Conservation (phyloP, 2,888 invertebrate species). For the Cabera pusaria region DNA sequence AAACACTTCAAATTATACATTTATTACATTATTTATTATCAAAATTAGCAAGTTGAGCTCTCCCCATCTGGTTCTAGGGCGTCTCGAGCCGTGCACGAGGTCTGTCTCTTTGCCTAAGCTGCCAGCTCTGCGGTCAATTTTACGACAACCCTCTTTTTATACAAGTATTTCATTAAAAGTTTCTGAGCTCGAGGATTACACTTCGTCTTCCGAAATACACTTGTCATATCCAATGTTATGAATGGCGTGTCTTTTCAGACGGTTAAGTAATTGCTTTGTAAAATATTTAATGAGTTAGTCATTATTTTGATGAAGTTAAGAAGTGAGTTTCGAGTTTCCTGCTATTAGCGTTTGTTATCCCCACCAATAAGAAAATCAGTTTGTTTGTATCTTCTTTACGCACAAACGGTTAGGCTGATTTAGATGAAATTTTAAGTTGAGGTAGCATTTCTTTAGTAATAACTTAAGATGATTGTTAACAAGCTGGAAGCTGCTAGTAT, state of each 20-base stretch:
- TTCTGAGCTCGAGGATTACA: slow-evolving; percentile 47
- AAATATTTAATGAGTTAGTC: slow-evolving; percentile 24
- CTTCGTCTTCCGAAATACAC: slow-evolving; percentile 42
- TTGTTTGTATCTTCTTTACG: no score
- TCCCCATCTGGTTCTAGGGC: not conserved
- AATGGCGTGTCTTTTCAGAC: slow-evolving; percentile 14
- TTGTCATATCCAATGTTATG: slow-evolving; percentile 42
- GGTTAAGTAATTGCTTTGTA: slow-evolving; percentile 18
- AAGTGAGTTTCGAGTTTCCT: slow-evolving; percentile 21
- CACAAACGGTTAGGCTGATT: no score
- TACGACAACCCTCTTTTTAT: slow-evolving; percentile 48
- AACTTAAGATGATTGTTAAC: no score
- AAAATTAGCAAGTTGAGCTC: no score
- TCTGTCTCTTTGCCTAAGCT: slow-evolving; percentile 30
- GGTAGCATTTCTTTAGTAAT: no score
- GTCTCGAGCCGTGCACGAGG: slow-evolving; percentile 12
- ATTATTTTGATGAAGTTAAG: slow-evolving; percentile 17
- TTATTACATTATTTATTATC: no score
- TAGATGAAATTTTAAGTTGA: no score
- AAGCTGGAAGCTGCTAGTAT: no score
- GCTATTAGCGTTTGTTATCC: slow-evolving; percentile 19
- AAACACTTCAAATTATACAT: no score
- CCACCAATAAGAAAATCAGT: slow-evolving; percentile 18
- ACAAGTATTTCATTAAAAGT: slow-evolving; percentile 55
- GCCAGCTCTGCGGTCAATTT: slow-evolving; percentile 45